These are phyloP conservation scores for Eciton burchellii DNA, from an alignment of 1,140 invertebrate genomes.

Conservation along the genomic window DNA sequence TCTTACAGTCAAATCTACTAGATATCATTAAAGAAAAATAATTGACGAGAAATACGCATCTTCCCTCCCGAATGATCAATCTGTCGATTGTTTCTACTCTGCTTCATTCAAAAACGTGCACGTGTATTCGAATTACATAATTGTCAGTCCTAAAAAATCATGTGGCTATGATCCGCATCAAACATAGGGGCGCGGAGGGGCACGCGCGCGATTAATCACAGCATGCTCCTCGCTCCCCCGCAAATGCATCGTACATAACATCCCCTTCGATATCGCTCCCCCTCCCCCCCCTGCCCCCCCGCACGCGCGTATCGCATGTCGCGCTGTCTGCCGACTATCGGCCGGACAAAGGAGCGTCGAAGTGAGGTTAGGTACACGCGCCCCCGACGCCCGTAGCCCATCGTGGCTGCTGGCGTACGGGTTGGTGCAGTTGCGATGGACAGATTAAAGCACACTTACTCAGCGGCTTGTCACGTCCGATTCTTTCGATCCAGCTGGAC, in stretches of 20 bases:
- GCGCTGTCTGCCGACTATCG: constrained; percentile 49
- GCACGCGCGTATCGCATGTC: constrained; percentile 37
- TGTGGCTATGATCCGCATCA: neutral
- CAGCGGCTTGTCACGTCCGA: constrained; percentile 84
- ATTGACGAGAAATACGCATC: neutral
- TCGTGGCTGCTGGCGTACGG: constrained; percentile 48
- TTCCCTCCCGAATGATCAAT: neutral
- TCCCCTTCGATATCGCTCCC: constrained; percentile 29
- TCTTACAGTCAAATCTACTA: neutral
- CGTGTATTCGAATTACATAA: constrained; percentile 66
- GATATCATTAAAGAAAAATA: neutral
- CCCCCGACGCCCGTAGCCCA: constrained; percentile 60
- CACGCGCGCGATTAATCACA: neutral
- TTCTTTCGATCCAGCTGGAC: constrained; percentile 85
- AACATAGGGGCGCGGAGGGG: neutral
- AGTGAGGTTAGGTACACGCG: constrained; percentile 69
- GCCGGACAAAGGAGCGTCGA: constrained; percentile 70
- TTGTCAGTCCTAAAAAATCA: constrained; percentile 58
- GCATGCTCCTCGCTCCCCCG: neutral
- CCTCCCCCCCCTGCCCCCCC: neutral
- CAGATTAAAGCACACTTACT: constrained; percentile 80
- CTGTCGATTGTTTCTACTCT: neutral
- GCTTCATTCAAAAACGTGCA: neutral
- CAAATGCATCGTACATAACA: constrained; percentile 34
- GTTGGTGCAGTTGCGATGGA: constrained; percentile 40